A percentile compares a stretch with the other conserved stretches of the same genome.
Conservation (phyloP, 2,113 vertebrate genomes). For the Panthera tigris region DNA sequence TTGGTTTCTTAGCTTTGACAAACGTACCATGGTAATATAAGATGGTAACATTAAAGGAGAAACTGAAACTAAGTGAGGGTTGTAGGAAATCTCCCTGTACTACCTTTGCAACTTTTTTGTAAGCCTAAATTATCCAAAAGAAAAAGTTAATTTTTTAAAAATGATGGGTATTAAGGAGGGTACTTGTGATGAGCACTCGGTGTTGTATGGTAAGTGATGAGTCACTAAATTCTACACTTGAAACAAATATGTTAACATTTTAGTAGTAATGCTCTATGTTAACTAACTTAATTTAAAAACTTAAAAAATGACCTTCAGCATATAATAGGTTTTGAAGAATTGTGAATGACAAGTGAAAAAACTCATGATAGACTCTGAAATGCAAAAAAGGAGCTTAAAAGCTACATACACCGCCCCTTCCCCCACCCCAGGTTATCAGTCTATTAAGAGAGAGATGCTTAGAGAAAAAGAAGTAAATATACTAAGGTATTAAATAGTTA, state of each 20-base stretch:
- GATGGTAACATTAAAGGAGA: background rate
- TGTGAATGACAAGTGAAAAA: background rate
- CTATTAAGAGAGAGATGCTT: background rate
- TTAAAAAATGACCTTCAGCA: background rate
- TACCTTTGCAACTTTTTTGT: background rate
- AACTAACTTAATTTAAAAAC: background rate
- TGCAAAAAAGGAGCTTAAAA: background rate
- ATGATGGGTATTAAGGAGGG: background rate
- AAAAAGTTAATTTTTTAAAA: background rate
- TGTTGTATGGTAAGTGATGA: background rate
- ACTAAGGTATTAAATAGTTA: background rate
- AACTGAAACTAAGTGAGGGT: background rate
- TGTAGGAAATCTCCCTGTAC: background rate
- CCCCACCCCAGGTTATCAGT: background rate
- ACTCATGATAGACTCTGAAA: background rate
- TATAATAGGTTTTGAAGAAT: background rate
- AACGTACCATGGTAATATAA: background rate
- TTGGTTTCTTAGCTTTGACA: background rate
- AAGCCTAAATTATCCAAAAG: background rate
- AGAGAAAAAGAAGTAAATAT: background rate
- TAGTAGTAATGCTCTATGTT: background rate
- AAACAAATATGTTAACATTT: background rate
- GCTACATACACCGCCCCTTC: background rate
- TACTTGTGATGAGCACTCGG: background rate
- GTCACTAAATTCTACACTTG: background rate